Conservation (phyloP, 2,888 invertebrate genomes). For the Cerceris ruficornis region DNA sequence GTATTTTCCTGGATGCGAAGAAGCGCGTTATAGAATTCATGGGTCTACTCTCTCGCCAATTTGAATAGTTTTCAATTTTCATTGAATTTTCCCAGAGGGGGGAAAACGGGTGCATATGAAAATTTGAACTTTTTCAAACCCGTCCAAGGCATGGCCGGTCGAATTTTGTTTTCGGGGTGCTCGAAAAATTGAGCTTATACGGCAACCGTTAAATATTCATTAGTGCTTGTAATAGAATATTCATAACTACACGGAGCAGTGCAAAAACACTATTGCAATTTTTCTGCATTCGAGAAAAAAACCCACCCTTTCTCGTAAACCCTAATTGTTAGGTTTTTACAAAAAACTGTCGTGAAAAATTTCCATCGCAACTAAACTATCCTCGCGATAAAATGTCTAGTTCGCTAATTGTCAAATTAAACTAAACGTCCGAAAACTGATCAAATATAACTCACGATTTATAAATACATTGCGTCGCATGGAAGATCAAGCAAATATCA, state of each 20-base stretch:
- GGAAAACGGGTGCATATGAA: not conserved
- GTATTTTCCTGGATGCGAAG: not conserved
- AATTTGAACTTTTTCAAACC: not conserved
- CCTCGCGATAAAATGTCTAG: too few relatives aligned
- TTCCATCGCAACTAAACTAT: too few relatives aligned
- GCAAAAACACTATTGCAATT: not conserved
- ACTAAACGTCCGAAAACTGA: too few relatives aligned
- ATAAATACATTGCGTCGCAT: too few relatives aligned
- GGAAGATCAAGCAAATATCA: too few relatives aligned
- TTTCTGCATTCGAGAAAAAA: not conserved
- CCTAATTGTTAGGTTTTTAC: not conserved
- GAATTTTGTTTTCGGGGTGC: not conserved
- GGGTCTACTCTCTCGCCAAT: not conserved
- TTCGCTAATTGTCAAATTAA: too few relatives aligned
- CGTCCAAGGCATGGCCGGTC: not conserved
- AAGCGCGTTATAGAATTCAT: not conserved
- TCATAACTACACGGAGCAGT: not conserved
- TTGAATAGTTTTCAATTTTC: not conserved
- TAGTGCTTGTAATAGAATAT: not conserved
- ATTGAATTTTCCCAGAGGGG: not conserved
- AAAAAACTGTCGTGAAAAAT: too few relatives aligned
- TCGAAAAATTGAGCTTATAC: not conserved
- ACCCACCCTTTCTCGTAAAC: not conserved
- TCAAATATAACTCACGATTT: too few relatives aligned
- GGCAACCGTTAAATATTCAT: conserved; percentile 22